These are phyloP conservation scores for Reticulitermes speratus DNA, from an alignment of 1,140 invertebrate species.

Conservation along the genomic window DNA sequence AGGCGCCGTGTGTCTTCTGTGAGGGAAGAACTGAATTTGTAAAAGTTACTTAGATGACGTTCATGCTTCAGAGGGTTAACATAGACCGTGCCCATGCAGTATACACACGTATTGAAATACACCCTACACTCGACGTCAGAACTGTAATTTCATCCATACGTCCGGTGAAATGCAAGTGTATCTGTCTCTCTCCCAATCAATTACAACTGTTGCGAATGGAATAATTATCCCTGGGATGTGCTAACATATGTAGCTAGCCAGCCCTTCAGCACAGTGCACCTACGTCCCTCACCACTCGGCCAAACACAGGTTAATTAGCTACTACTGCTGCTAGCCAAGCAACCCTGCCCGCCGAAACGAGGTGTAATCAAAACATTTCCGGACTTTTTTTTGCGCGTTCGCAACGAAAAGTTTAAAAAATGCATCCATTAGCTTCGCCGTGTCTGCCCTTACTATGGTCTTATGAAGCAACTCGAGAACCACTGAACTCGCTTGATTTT, in stretches of 20 bases:
- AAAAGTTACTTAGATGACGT: too few species aligned
- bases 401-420: too few species aligned
- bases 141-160: background rate
- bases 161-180: background rate
- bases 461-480: too few species aligned
- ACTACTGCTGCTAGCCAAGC: too few species aligned
- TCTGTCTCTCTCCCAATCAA: conserved; percentile 6
- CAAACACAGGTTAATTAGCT: conserved; percentile 4
- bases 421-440: too few species aligned
- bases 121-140: background rate
- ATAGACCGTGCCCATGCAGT: background rate
- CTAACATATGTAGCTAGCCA: background rate
- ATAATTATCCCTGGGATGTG: conserved; percentile 15
- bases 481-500: too few species aligned
- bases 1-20: too few species aligned
- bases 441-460: too few species aligned
- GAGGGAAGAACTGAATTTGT: too few species aligned
- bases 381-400: too few species aligned
- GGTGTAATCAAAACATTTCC: too few species aligned
- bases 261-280: background rate
- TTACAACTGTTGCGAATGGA: conserved; percentile 1
- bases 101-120: background rate
- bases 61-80: background rate
- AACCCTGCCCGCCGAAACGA: too few species aligned
- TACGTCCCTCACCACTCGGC: background rate